phyloP scores from a whole-genome alignment of 2,888 invertebrate genomes.

The Plebejus argus region DNA sequence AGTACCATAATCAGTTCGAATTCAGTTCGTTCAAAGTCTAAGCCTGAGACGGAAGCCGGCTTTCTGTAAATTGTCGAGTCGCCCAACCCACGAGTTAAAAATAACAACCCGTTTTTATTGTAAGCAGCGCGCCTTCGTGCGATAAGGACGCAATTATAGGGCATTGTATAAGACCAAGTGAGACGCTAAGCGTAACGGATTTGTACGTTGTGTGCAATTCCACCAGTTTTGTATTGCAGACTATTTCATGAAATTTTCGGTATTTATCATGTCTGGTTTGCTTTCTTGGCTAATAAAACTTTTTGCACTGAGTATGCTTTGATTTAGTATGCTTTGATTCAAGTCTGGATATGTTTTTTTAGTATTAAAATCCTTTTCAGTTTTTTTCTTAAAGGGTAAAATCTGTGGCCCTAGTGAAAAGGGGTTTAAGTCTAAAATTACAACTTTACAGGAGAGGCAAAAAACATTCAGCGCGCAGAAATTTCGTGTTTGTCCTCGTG shows the following conservation, averaged over 20 bases:
- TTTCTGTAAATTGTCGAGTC: slow-evolving; percentile 67
- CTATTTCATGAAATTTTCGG: slow-evolving; percentile 48
- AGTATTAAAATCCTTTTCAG: neutral
- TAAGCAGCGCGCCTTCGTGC: slow-evolving; percentile 66
- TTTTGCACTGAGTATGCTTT: neutral
- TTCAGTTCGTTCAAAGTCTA: slow-evolving; percentile 47
- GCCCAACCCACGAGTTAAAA: slow-evolving; percentile 76
- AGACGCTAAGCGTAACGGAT: slow-evolving; percentile 71
- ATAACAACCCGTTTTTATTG: slow-evolving; percentile 79
- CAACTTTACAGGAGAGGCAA: too few species aligned
- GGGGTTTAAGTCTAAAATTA: too few species aligned
- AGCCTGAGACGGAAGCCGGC: slow-evolving; percentile 70
- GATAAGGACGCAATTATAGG: slow-evolving; percentile 69
- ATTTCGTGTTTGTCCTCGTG: too few species aligned
- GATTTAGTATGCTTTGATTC: neutral
- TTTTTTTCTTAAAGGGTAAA: neutral
- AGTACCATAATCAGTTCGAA: slow-evolving; percentile 40
- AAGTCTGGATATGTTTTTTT: neutral
- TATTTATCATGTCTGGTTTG: slow-evolving; percentile 1
- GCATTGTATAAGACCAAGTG: slow-evolving; percentile 60
- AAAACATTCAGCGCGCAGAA: too few species aligned
- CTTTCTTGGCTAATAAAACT: neutral
- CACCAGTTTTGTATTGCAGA: slow-evolving; percentile 58
- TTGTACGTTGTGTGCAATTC: slow-evolving; percentile 71
- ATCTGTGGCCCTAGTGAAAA: too few species aligned